phyloP scores from a whole-genome alignment of 2,113 vertebrate species.

The Xenopus laevis region DNA sequence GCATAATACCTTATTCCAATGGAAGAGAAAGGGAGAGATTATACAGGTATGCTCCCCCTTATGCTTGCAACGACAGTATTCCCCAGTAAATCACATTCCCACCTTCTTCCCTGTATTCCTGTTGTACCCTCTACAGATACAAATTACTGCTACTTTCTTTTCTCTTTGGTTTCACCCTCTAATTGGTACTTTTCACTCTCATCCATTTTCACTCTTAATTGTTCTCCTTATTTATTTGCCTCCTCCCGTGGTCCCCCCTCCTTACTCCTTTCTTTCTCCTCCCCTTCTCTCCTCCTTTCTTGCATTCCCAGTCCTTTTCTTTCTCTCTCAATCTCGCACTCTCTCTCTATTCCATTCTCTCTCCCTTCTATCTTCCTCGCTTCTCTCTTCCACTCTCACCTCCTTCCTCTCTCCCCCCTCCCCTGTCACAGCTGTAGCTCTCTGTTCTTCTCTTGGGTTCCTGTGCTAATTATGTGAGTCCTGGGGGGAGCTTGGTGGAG shows the following conservation, averaged over 20 bases:
- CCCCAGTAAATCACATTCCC: neutral
- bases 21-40: neutral
- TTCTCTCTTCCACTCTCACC: fast-evolving
- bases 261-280: neutral
- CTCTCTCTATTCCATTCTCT: neutral
- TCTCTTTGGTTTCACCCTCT: neutral
- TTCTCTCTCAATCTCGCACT: neutral
- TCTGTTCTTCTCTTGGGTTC: conserved; percentile 40
- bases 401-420: neutral
- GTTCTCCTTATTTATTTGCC: neutral
- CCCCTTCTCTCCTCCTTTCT: neutral
- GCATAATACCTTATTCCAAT: too few relatives aligned
- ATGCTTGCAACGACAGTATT: neutral
- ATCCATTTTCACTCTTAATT: conserved; percentile 4
- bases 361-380: neutral
- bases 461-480: conserved; percentile 43
- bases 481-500: conserved; percentile 30
- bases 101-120: neutral
- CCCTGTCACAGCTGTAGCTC: conserved; percentile 35
- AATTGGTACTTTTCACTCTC: conserved; percentile 15
- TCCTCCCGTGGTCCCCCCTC: neutral
- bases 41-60: neutral
- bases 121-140: neutral
- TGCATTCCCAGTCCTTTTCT: neutral
- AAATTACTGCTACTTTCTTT: neutral